Evolutionary conservation across 2,113 vertebrate species (phyloP), one percentile per base, ranked within the genome.

Genomic region (Aptenodytes patagonicus): DNA sequence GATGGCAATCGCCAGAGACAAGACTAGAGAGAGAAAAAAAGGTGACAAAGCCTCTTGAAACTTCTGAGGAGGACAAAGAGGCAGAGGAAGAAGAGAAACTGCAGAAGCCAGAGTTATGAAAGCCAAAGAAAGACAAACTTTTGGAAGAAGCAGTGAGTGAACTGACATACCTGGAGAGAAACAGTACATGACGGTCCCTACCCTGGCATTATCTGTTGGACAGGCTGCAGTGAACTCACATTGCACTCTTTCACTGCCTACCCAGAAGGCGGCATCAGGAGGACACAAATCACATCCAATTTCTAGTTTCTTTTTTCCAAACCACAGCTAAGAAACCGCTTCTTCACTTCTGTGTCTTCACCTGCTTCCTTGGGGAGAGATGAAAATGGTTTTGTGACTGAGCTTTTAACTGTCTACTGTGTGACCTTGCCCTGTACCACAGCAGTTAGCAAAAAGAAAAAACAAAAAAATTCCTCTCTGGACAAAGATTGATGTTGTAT

Each of bases 101-200:
- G 7, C 13, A 55, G 71, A 55, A 70, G 14, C 6, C 21, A 71
- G 17, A 34, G 18, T 34, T 66, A 19, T 17, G 40, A 70, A 70
- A 70, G 16, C 3, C 29, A 31, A 70, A 82, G 20, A 32, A 32
- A 62, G 6, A 46, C 28, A 70, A 75, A 5, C 28, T 73, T 87
- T 46, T 60, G 38, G 51, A 57, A 40, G 51, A 60, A 36, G 17
- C 17, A 69, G 13, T 8, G 44, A n/a, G 9, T 13, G 6, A 40
- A 38, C 26, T 77, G 51, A 19, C 1, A 0, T 22, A 29, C 3
- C 28, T 61, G 21, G 42, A 34, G 32, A 85, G 11, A 46, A 78
- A 11, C 1, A 10, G 3, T 5, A 6, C 9, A 4, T 2, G 3
- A 24, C 2, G 4, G 13, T 4, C 2, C 4, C 2, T 80, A 16